These are phyloP conservation scores for Tonatia bakeri DNA, from an alignment of 2,113 vertebrate genomes.

Conservation along the genomic window DNA sequence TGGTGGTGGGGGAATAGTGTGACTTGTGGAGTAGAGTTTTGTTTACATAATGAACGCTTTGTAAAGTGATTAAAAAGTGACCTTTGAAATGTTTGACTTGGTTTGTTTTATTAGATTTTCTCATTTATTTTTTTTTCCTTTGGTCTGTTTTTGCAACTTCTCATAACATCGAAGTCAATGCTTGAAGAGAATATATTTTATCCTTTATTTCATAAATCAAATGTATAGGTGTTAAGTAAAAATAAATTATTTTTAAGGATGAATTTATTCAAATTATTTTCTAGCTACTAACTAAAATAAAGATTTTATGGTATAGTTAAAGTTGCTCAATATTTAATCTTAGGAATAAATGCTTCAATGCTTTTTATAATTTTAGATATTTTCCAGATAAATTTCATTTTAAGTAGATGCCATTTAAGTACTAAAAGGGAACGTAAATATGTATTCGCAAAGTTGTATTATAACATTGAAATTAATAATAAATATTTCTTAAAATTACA, in stretches of 20 bases:
- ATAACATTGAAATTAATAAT: neutral
- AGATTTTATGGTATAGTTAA: neutral
- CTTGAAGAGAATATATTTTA: neutral
- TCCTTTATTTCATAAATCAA: slow-evolving; percentile 24
- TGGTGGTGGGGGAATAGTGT: neutral
- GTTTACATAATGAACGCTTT: slow-evolving; percentile 25
- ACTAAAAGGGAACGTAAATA: neutral
- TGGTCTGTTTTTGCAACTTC: neutral
- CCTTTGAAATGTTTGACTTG: slow-evolving; percentile 38
- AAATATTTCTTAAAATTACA: neutral
- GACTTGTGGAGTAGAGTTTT: neutral
- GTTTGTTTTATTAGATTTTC: slow-evolving; percentile 52
- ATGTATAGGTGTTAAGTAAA: slow-evolving; percentile 44
- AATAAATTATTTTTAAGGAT: slow-evolving; percentile 17
- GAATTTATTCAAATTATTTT: neutral
- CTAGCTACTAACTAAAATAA: slow-evolving; percentile 47
- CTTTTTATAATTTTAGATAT: neutral
- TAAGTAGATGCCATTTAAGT: neutral
- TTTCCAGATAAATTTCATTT: slow-evolving; percentile 7
- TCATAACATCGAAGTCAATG: neutral
- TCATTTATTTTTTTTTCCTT: slow-evolving; percentile 18
- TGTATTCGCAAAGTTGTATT: neutral
- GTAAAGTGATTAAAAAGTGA: slow-evolving; percentile 16
- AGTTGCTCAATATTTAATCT: neutral
- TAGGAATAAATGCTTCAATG: neutral